Percentiles rank a stretch among this genome's conserved stretches.
Conservation (phyloP, 1,140 invertebrate species). For the Euwallacea similis region DNA sequence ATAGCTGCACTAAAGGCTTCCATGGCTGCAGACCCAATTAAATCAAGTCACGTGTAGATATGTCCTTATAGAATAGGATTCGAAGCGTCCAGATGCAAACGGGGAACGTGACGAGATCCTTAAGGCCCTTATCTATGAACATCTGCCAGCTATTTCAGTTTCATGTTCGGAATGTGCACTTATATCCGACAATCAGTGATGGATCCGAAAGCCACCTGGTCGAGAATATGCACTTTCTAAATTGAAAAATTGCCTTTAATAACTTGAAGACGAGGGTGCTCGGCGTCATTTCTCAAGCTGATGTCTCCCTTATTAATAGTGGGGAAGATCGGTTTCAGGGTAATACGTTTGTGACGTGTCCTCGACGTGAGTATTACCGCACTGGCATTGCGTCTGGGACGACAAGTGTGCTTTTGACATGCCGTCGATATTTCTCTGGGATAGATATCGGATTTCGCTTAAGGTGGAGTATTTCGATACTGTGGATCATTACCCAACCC, state of each 20-base stretch:
- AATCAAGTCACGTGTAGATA: background rate
- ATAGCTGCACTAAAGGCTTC: no score
- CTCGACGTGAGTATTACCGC: slow-evolving; percentile 3
- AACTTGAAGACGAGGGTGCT: no score
- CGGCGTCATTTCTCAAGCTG: background rate
- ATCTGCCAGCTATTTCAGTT: background rate
- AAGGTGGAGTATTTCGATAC: no score
- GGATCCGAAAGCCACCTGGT: no score
- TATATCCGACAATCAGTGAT: no score
- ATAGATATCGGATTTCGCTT: background rate
- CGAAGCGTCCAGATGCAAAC: slow-evolving; percentile 4
- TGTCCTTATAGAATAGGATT: slow-evolving; percentile 2
- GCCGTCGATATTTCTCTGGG: background rate
- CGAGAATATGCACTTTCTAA: no score
- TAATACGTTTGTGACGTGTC: slow-evolving; percentile 13
- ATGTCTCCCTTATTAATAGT: slow-evolving; percentile 3
- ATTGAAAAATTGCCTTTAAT: no score
- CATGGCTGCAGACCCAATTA: background rate
- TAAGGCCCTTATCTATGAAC: slow-evolving; percentile 5
- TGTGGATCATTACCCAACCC: no score
- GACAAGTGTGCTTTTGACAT: slow-evolving; percentile 11
- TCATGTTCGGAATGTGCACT: slow-evolving; percentile 1
- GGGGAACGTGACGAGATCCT: slow-evolving; percentile 1
- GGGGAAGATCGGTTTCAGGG: slow-evolving; percentile 3
- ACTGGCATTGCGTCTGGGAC: background rate